Evolutionary conservation across 2,113 vertebrate genomes (phyloP).

Genomic region (Maccullochella peelii): DNA sequence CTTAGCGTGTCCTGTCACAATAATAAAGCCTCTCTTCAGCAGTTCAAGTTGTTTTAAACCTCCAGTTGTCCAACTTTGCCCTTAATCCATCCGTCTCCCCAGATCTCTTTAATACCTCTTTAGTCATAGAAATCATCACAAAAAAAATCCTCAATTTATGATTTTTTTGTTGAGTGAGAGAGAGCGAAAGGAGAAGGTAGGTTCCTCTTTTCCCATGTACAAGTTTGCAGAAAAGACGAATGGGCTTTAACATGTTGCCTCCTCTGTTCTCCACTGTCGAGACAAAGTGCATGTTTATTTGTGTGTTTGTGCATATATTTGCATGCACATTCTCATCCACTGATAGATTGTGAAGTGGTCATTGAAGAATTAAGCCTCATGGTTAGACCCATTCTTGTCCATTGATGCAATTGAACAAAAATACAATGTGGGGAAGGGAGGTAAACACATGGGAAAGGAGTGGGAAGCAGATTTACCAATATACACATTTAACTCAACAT

Average conservation of each 20-base stretch:
- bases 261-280: neutral
- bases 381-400: neutral
- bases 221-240: neutral
- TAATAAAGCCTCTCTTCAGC: no score
- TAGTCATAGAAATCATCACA: neutral
- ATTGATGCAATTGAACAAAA: conserved; percentile 7
- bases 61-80: neutral
- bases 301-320: neutral
- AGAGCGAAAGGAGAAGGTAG: neutral
- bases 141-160: neutral
- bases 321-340: neutral
- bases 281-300: neutral
- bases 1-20: no score
- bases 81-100: neutral
- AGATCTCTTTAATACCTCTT: neutral
- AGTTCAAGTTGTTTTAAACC: no score
- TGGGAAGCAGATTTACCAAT: conserved; percentile 58
- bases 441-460: conserved; percentile 71
- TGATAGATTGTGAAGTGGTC: neutral
- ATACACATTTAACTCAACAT: conserved; percentile 35
- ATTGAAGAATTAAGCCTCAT: neutral
- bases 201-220: neutral
- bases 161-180: neutral
- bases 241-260: neutral
- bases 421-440: neutral